Conservation (phyloP, 2,797 vertebrate genomes). For the Lepus oiostolus region DNA sequence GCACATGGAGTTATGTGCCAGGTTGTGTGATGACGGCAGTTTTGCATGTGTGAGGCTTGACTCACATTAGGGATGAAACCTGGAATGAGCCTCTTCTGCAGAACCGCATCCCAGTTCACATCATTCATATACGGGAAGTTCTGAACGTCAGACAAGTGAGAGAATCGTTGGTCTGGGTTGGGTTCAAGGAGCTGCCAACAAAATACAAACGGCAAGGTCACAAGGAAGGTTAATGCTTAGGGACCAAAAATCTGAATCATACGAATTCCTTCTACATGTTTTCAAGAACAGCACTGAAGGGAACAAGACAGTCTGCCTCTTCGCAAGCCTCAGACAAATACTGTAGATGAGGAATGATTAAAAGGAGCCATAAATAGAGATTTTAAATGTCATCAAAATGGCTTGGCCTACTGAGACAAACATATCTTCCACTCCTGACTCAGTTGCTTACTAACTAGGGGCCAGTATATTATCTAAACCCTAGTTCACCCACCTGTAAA, state of each 20-base stretch:
- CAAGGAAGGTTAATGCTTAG: neutral
- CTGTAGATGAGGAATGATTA: neutral
- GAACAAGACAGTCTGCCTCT: neutral
- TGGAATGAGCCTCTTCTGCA: slow-evolving; percentile 94
- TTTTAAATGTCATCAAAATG: neutral
- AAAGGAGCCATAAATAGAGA: neutral
- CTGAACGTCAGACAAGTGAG: slow-evolving; percentile 94
- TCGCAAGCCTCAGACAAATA: neutral
- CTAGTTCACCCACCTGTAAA: neutral
- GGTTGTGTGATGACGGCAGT: too few species aligned
- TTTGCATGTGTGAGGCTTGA: neutral
- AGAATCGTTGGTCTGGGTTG: slow-evolving; percentile 93
- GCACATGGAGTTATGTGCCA: neutral
- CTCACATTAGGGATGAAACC: slow-evolving; percentile 96
- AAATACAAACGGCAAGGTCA: slow-evolving; percentile 43
- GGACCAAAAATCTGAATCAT: neutral
- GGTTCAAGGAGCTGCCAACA: slow-evolving; percentile 92
- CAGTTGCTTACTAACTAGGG: neutral
- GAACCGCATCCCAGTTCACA: slow-evolving; percentile 95
- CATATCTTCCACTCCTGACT: neutral
- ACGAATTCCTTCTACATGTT: neutral
- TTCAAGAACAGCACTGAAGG: neutral
- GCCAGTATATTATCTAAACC: neutral
- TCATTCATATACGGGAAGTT: slow-evolving; percentile 93
- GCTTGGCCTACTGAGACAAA: neutral